These are phyloP conservation scores for Patella ulyssiponensis DNA, from an alignment of 2,888 invertebrate species.

Conservation along the genomic window DNA sequence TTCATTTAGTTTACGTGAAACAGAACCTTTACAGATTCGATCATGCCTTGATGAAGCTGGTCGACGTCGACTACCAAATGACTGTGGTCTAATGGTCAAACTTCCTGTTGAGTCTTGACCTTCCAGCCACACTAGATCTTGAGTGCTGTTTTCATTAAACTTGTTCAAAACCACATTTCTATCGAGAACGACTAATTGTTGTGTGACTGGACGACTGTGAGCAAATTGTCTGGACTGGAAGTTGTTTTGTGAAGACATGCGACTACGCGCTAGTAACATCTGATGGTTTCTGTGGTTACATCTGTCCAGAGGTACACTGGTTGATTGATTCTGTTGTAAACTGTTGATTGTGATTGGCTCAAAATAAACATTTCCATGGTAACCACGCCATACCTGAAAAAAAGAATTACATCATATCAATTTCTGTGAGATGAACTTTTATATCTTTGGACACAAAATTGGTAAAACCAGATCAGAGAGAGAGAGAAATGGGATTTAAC, in stretches of 20 bases:
- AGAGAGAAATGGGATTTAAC: too few relatives aligned
- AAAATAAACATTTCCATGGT: slow-evolving; percentile 70
- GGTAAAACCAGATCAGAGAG: too few relatives aligned
- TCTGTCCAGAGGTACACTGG: neutral
- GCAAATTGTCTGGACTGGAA: slow-evolving; percentile 10
- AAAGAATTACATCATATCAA: neutral
- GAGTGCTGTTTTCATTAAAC: slow-evolving; percentile 48
- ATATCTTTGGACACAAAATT: too few relatives aligned
- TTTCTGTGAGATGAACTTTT: too few relatives aligned
- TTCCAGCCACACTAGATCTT: slow-evolving; percentile 57
- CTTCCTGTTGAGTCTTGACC: slow-evolving; percentile 62
- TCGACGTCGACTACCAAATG: slow-evolving; percentile 24
- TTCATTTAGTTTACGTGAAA: slow-evolving; percentile 49
- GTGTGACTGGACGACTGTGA: slow-evolving; percentile 31
- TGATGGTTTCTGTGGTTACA: slow-evolving; percentile 6
- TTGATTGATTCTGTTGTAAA: slow-evolving; percentile 5
- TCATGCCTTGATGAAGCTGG: slow-evolving; percentile 36
- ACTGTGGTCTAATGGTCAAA: slow-evolving; percentile 46
- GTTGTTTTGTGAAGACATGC: neutral
- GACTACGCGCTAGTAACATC: neutral
- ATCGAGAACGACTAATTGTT: slow-evolving; percentile 56
- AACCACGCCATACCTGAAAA: slow-evolving; percentile 70
- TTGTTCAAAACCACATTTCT: slow-evolving; percentile 50
- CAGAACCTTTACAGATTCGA: slow-evolving; percentile 58
- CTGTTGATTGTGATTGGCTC: slow-evolving; percentile 63